phyloP scores from a whole-genome alignment of 2,888 invertebrate genomes.

The Molanna angustata region DNA sequence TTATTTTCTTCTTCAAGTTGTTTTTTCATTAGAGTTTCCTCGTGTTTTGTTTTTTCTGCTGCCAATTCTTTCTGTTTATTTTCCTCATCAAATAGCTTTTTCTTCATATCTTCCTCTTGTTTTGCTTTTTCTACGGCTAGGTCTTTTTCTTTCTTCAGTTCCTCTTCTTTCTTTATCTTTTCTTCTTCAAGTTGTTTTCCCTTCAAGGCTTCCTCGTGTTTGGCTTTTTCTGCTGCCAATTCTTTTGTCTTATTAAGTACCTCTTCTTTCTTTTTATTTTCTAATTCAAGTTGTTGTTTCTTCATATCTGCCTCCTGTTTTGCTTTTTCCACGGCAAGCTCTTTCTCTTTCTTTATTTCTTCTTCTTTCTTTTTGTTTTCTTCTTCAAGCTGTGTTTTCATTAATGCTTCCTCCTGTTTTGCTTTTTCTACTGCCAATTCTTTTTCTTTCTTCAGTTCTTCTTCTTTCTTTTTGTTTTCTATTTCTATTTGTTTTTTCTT shows the following conservation, averaged over 20 bases:
- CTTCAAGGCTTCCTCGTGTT: slow-evolving; percentile 3
- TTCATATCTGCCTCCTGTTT: not conserved
- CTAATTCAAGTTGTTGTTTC: not conserved
- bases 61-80: slow-evolving; percentile 6
- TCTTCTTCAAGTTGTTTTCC: slow-evolving; percentile 1
- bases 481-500: slow-evolving; percentile 1
- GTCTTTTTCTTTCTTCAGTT: not conserved
- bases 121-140: not conserved
- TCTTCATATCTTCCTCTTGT: slow-evolving; percentile 3
- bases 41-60: not conserved
- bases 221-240: not conserved
- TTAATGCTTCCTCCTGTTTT: slow-evolving; percentile 25
- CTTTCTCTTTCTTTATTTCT: not conserved
- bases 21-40: not conserved
- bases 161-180: slow-evolving; percentile 3
- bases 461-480: slow-evolving; percentile 6
- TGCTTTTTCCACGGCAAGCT: not conserved
- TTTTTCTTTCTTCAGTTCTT: not conserved
- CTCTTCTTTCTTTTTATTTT: not conserved
- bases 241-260: not conserved
- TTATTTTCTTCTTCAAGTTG: not conserved
- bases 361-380: not conserved
- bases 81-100: slow-evolving; percentile 7
- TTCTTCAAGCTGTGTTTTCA: slow-evolving; percentile 6
- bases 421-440: not conserved